Evolutionary conservation across 1,140 invertebrate genomes (phyloP).

Genomic region (Hormaphis cornu): DNA sequence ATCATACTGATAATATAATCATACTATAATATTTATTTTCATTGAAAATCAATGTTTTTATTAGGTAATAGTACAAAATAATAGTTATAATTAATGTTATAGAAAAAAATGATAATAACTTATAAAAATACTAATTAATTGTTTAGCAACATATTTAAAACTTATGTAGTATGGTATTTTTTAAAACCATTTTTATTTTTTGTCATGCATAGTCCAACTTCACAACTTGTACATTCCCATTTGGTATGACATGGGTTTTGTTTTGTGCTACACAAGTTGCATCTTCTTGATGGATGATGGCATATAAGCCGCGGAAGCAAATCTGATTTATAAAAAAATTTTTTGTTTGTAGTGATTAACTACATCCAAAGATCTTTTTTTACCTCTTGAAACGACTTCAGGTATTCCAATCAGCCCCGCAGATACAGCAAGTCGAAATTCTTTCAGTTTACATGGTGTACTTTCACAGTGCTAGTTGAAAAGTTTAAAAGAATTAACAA

Average conservation of each 20-base stretch:
- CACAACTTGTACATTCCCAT: slow-evolving; percentile 5
- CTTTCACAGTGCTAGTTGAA: neutral
- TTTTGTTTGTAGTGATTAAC: neutral
- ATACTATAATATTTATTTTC: too few species aligned
- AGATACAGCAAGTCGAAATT: neutral
- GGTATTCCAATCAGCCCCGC: neutral
- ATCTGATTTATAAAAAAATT: slow-evolving; percentile 1
- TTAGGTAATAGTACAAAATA: too few species aligned
- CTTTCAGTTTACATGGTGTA: neutral
- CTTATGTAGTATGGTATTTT: too few species aligned
- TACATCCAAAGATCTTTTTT: neutral
- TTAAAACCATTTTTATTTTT: neutral
- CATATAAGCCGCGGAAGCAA: neutral
- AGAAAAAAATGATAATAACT: too few species aligned
- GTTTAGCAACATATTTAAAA: too few species aligned
- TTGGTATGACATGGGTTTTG: neutral
- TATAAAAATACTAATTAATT: too few species aligned
- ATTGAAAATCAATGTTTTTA: too few species aligned
- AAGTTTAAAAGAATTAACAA: slow-evolving; percentile 37
- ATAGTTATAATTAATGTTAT: too few species aligned
- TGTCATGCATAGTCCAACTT: neutral
- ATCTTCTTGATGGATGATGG: neutral
- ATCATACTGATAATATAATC: too few species aligned
- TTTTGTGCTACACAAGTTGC: neutral
- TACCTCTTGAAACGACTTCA: neutral